Evolutionary conservation across 2,797 vertebrate species (phyloP), one percentile per base, ranked within the genome.

Genomic region (Odontamblyopus lacepedii): DNA sequence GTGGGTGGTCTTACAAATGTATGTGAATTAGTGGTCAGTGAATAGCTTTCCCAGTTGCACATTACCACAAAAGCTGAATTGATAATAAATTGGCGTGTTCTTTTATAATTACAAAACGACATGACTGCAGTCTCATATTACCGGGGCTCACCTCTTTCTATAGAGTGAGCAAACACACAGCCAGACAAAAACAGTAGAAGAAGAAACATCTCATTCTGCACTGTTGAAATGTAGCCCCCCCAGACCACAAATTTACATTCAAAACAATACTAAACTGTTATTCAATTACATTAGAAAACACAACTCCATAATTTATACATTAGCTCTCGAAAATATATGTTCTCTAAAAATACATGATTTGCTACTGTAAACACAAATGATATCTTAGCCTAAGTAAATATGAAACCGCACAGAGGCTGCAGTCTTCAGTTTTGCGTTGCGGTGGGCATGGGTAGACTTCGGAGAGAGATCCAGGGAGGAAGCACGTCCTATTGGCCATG

Each of bases 301-400:
- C 16, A 15, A 38, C 5, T 23, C 2, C 32, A 23, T 26, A 68
- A 69, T 59, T 41, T 26, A 57, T 41, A 26, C 53, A 59, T 69
- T 41, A 30, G 6, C 30, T 29, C 9, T 23, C 15, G 53, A 59
- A 27, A 69, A 44, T 59, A 59, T 41, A 29, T 27, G 6, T 27
- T 44, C 7, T 15, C 35, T 69, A 44, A 60, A 59, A 59, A 69
- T 60, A 50, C 4, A 38, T 18, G 29, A 51, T 64, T 29, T 51
- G 3, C 60, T 70, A 29, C 41, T 67, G 65, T 67, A 71, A 67
- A 71, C 70, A 60, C 63, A 76, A 38, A 19, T 13, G 60, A 32
- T 51, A 35, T 29, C 13, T 1, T 35, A 19, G 59, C 69, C 29
- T 67, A 61, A 32, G 66, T 56, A 16, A 69, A 61, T 62, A 56